A percentile compares a stretch with the other conserved stretches of the same genome.
These are phyloP conservation scores for Sebastes melanostomus DNA, from an alignment of 2,797 vertebrate species.

Conservation along the genomic window DNA sequence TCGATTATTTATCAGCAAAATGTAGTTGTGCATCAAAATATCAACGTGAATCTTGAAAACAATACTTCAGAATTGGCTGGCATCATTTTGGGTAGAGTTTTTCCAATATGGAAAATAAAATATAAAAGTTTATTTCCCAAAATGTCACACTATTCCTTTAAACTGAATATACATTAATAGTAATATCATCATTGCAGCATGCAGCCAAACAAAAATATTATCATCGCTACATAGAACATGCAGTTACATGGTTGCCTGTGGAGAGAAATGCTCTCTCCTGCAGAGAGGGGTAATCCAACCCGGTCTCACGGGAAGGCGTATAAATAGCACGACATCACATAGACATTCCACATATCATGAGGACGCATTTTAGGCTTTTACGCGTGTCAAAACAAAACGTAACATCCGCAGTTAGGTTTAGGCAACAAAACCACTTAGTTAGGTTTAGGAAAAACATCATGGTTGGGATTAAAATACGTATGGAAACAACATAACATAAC, in stretches of 20 bases:
- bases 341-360: too few species aligned
- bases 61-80: not conserved
- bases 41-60: not conserved
- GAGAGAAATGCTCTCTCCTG: constrained; percentile 7
- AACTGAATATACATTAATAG: not conserved
- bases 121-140: not conserved
- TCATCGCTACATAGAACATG: not conserved
- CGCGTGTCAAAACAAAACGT: too few species aligned
- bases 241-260: not conserved
- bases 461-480: too few species aligned
- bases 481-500: too few species aligned
- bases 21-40: not conserved
- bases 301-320: too few species aligned
- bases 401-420: too few species aligned
- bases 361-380: too few species aligned
- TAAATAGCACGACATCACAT: too few species aligned
- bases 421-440: too few species aligned
- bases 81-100: not conserved
- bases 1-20: not conserved
- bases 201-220: not conserved
- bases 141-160: not conserved
- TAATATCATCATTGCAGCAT: not conserved
- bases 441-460: too few species aligned
- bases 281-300: not conserved
- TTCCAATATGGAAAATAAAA: not conserved